Percentiles rank a stretch among this genome's conserved stretches.
Conservation (phyloP, 2,888 invertebrate species). For the Dynastes hyllus region DNA sequence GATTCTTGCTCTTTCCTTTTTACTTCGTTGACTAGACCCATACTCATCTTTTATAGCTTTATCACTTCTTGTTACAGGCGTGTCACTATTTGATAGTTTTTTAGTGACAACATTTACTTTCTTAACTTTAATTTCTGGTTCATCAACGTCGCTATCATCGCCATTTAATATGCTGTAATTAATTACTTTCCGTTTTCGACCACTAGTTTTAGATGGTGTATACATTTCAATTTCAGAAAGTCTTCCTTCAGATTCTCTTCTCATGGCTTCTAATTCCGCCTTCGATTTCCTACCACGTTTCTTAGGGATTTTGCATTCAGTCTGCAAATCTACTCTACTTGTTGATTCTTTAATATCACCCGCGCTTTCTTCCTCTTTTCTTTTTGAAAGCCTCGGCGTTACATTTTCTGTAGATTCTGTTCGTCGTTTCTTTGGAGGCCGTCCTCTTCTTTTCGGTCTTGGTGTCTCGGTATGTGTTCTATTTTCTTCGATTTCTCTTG, state of each 20-base stretch:
- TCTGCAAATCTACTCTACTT: background rate
- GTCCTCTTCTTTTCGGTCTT: constrained; percentile 14
- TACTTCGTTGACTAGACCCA: constrained; percentile 32
- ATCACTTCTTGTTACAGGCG: background rate
- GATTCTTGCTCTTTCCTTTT: background rate
- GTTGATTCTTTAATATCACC: background rate
- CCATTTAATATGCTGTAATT: constrained; percentile 50
- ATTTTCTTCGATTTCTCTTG: background rate
- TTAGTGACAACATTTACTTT: constrained; percentile 1
- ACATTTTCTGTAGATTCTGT: background rate
- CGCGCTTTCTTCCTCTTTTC: background rate
- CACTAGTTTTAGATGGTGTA: constrained; percentile 42
- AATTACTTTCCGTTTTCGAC: constrained; percentile 49
- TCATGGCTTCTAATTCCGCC: constrained; percentile 44
- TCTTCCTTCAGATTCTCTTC: constrained; percentile 26
- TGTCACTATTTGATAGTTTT: background rate
- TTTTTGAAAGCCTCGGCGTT: background rate
- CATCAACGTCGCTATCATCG: constrained; percentile 42
- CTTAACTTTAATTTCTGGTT: constrained; percentile 20
- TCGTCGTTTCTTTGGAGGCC: constrained; percentile 22
- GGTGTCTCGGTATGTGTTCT: background rate
- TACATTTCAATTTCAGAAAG: background rate
- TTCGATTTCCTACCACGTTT: constrained; percentile 53
- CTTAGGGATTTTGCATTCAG: constrained; percentile 36
- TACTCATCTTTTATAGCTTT: constrained; percentile 29